Conservation (phyloP, 2,113 vertebrate species). For the Tachysurus fulvidraco region DNA sequence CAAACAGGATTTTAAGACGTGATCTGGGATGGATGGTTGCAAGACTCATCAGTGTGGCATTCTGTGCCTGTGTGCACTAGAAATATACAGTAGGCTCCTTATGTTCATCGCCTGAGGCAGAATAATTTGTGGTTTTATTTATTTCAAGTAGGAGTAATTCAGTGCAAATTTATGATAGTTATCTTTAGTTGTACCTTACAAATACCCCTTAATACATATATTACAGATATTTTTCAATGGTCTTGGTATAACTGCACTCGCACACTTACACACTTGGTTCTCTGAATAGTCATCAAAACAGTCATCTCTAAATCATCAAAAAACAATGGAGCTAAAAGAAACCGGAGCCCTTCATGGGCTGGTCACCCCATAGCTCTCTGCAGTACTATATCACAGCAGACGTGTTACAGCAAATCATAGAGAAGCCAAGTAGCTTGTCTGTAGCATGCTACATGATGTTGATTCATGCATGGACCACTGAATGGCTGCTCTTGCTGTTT, state of each 20-base stretch:
- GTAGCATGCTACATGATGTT: slow-evolving; percentile 8
- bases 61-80: background rate
- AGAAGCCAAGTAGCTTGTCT: slow-evolving; percentile 1
- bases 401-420: background rate
- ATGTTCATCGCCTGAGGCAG: background rate
- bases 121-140: background rate
- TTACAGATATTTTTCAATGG: background rate
- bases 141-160: background rate
- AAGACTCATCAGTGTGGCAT: background rate
- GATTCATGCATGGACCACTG: slow-evolving; percentile 14
- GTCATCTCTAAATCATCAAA: background rate
- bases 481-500: background rate
- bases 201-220: background rate
- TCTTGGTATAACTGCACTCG: background rate
- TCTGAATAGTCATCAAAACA: background rate
- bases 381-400: background rate
- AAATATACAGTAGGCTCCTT: background rate
- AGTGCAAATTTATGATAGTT: background rate
- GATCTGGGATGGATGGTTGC: slow-evolving; percentile 20
- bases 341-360: background rate
- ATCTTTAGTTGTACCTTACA: background rate
- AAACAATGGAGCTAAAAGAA: background rate
- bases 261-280: background rate
- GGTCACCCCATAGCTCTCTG: background rate
- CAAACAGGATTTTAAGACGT: slow-evolving; percentile 56